Evolutionary conservation across 2,113 vertebrate species (phyloP), one percentile per base, ranked within the genome.

Genomic region (Tyto alba): DNA sequence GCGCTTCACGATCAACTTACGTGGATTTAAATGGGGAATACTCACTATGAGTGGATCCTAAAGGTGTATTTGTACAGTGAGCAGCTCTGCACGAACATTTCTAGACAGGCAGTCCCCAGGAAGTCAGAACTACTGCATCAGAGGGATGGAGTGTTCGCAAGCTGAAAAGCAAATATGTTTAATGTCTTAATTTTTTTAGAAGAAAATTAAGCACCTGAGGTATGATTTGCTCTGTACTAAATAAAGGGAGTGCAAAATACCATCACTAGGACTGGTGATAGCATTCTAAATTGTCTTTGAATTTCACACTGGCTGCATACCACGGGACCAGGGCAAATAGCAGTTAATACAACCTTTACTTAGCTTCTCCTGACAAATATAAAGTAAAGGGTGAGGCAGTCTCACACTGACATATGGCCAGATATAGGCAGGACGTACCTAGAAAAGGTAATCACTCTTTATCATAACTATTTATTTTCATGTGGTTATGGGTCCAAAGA

Each of bases 281-380:
- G 77, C 80, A 50, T 82, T 90, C 84, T 79, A 40, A 90, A 92
- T 81, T 38, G 53, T 50, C 92, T 94, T 75, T 76, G 52, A 80
- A 76, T 92, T 89, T 85, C 77, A 81, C 30, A 41, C 41, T 73
- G 69, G 25, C 69, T 84, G 66, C 32, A 18, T 68, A 87, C 38
- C 38, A 53, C 88, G 79, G 47, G 48, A 68, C 47, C 68, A 94
- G 79, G 64, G 69, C 79, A 97, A 96, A 92, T 48, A 90, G 83
- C 73, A 94, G 80, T 75, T 86, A 88, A 81, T 75, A 45, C 83
- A 90, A 92, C 83, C 80, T 96, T 97, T 90, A 90, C 88, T 94
- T 94, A 94, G 64, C 86, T 89, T 90, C 68, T 90, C 27, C 76
- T 75, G 72, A 60, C 88, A 95, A 90, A 93, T 67, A 89, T 19